Evolutionary conservation across 1,140 invertebrate genomes (phyloP), one percentile per base, ranked within the genome.

Genomic region (Cydia splendana): DNA sequence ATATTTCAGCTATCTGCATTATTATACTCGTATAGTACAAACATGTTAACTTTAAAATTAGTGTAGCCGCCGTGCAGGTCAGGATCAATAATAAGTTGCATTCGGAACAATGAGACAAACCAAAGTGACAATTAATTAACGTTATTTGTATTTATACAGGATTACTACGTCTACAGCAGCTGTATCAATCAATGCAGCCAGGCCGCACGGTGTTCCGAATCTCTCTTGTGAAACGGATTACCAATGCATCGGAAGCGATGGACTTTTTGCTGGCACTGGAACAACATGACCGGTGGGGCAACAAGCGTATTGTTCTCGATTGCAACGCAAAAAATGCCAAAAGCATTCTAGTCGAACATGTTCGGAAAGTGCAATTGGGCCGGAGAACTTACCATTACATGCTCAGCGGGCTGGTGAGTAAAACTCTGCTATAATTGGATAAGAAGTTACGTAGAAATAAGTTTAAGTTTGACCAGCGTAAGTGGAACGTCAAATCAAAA

Each of bases 351-450:
- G 96, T 98, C 51, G 96, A 95, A 76, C 98, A 98, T 90, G 98
- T 98, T 3, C 95, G 97, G 79, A 97, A 98, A 89, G 95, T 98
- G 45, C 95, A 97, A 51, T 94, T 98, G 76, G 97, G 97, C 28
- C 95, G 97, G 85, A 93, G 98, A 81, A 98, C 97, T 74, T 99
- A 98, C 93, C 98, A 99, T 88, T 99, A 98, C 92, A 95, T 98
- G 71, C 94, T 98, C 9, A 97, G 97, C 86, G 97, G 97, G 85
- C 93, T 98, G 94, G 98, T 98, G 93, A 97, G 96, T 94, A 34
- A 6, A 24, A 24, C 20, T 62, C 42, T 48, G 12, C 45, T 48
- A 48, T 48, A 13, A 1, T 4, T 13, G 9, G 7, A 45, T 45
- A 45, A 24, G 24, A 24, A 34, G 34, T 34, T 34, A 34, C 34